phyloP scores from a whole-genome alignment of 2,888 invertebrate genomes.

The Palloptera scutellata region DNA sequence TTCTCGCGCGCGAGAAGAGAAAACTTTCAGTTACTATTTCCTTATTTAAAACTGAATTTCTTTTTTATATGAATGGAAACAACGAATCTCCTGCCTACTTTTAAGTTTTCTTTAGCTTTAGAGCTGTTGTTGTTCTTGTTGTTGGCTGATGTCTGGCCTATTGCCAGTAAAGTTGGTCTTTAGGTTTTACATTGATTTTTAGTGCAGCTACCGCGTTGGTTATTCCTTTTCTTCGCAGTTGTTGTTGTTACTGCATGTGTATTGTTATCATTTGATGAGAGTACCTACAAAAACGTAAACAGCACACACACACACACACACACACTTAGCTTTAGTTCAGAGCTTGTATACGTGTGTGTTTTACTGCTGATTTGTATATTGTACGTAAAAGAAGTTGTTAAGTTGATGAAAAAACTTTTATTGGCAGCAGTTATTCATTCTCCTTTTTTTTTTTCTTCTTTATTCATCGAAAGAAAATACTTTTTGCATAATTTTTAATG shows the following conservation, averaged over 20 bases:
- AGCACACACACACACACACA: not conserved
- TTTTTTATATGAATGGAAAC: too few species aligned
- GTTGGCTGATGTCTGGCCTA: constrained; percentile 37
- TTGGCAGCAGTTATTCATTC: constrained; percentile 40
- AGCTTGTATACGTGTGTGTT: not conserved
- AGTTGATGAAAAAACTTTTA: constrained; percentile 56
- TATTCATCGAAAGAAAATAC: not conserved
- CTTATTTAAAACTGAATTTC: too few species aligned
- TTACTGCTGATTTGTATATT: not conserved
- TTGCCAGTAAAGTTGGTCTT: constrained; percentile 55
- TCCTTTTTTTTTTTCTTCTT: not conserved
- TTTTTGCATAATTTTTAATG: too few species aligned
- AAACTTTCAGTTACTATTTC: too few species aligned
- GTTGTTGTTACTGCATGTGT: too few species aligned
- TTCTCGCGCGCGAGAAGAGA: not conserved
- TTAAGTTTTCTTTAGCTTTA: constrained; percentile 1
- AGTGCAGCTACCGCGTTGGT: not conserved
- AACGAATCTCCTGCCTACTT: not conserved
- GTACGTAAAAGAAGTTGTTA: constrained; percentile 36
- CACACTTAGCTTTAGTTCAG: too few species aligned
- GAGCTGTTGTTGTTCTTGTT: too few species aligned
- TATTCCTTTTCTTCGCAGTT: not conserved
- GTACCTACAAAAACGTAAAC: not conserved
- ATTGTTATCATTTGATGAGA: too few species aligned
- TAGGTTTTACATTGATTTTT: constrained; percentile 45